Conservation (phyloP, 2,888 invertebrate genomes). For the Phrixothrix hirtus region DNA sequence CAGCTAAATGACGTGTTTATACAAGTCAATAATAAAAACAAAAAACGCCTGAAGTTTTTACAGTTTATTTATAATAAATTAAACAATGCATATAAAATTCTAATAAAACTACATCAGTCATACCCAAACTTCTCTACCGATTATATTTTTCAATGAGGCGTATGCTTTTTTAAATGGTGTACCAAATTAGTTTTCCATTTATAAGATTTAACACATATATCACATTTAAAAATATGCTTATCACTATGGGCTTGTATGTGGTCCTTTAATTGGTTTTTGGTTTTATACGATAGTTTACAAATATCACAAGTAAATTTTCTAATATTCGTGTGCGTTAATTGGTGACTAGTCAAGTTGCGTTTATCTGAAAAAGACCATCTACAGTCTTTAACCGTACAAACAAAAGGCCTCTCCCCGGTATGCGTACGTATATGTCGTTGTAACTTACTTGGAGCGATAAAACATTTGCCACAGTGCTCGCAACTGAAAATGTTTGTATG, state of each 20-base stretch:
- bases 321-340: slow-evolving; percentile 47
- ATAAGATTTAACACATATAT: slow-evolving; percentile 47
- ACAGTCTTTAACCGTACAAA: slow-evolving; percentile 48
- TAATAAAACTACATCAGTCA: too few relatives aligned
- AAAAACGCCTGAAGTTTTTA: too few relatives aligned
- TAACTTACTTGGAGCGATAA: slow-evolving; percentile 51
- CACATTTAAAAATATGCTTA: slow-evolving; percentile 43
- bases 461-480: slow-evolving; percentile 50
- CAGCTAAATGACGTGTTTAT: too few relatives aligned
- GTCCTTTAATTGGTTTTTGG: slow-evolving; percentile 47
- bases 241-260: slow-evolving; percentile 47
- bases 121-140: too few relatives aligned
- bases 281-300: slow-evolving; percentile 48
- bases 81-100: too few relatives aligned
- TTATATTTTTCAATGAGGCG: too few relatives aligned
- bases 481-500: slow-evolving; percentile 50
- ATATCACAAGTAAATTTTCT: slow-evolving; percentile 44
- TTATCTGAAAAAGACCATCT: slow-evolving; percentile 52
- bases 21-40: too few relatives aligned
- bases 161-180: slow-evolving; percentile 47
- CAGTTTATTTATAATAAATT: too few relatives aligned
- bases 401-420: slow-evolving; percentile 50
- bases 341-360: slow-evolving; percentile 52
- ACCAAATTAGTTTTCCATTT: slow-evolving; percentile 51
- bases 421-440: slow-evolving; percentile 52